These are phyloP conservation scores for Agriopis leucophaearia DNA, from an alignment of 2,888 invertebrate genomes.

Conservation along the genomic window DNA sequence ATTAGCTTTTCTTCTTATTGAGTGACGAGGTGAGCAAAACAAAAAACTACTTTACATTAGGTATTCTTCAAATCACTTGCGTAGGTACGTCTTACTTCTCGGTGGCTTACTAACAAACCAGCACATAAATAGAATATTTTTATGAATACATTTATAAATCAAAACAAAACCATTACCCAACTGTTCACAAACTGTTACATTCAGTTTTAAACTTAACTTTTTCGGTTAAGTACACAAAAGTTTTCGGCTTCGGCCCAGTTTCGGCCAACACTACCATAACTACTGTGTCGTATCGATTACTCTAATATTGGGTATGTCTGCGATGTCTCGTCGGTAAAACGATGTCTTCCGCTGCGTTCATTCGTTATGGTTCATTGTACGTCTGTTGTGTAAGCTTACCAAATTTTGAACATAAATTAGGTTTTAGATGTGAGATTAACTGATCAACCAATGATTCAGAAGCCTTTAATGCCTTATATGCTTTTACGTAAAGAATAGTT, in stretches of 20 bases:
- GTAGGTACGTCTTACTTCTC: background rate
- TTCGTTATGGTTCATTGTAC: constrained; percentile 41
- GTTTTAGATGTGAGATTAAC: constrained; percentile 12
- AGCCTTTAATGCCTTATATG: no score
- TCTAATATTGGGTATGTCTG: constrained; percentile 53
- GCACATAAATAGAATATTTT: background rate
- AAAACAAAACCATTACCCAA: background rate
- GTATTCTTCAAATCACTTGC: no score
- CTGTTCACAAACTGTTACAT: background rate
- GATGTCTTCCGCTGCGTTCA: constrained; percentile 50
- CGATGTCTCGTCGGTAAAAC: constrained; percentile 50
- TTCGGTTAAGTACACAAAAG: constrained; percentile 7
- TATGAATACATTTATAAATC: background rate
- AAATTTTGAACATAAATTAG: constrained; percentile 32
- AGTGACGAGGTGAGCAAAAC: no score
- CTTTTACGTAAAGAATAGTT: no score
- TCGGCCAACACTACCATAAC: constrained; percentile 41
- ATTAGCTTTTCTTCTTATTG: no score
- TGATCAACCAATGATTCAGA: constrained; percentile 4
- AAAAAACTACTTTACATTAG: no score
- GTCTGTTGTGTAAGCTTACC: constrained; percentile 29
- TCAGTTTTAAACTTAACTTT: background rate
- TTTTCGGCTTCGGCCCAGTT: constrained; percentile 24
- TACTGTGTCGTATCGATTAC: constrained; percentile 52
- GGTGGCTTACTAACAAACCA: background rate